Conservation (phyloP, 2,113 vertebrate genomes). For the Lepisosteus oculatus region DNA sequence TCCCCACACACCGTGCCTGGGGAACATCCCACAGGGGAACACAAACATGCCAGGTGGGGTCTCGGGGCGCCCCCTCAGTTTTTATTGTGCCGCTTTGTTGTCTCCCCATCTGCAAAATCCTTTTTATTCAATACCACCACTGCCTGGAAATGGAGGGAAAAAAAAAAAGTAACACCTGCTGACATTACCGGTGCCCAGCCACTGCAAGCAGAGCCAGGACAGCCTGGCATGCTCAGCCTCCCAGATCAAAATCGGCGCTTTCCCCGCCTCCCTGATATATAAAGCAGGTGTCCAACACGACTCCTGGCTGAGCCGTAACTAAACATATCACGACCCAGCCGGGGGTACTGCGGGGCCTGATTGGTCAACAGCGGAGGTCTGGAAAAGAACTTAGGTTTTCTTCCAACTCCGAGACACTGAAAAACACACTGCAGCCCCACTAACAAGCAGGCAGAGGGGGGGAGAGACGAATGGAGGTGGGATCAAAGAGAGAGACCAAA, state of each 20-base stretch:
- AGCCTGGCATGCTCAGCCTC: neutral
- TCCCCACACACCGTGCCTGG: no score
- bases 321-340: neutral
- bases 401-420: neutral
- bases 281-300: neutral
- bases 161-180: neutral
- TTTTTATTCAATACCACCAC: no score
- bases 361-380: neutral
- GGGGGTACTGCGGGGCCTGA: neutral
- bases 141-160: no score
- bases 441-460: neutral
- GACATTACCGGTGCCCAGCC: neutral
- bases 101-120: no score
- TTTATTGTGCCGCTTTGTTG: no score
- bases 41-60: no score
- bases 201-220: neutral
- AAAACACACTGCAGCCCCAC: neutral
- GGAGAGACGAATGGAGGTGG: no score
- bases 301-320: neutral
- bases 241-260: no score
- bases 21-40: no score
- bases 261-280: neutral
- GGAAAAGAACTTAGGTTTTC: slow-evolving; percentile 4
- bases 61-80: no score
- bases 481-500: no score